phyloP scores from a whole-genome alignment of 2,113 vertebrate species.

The Syrmaticus mikado region DNA sequence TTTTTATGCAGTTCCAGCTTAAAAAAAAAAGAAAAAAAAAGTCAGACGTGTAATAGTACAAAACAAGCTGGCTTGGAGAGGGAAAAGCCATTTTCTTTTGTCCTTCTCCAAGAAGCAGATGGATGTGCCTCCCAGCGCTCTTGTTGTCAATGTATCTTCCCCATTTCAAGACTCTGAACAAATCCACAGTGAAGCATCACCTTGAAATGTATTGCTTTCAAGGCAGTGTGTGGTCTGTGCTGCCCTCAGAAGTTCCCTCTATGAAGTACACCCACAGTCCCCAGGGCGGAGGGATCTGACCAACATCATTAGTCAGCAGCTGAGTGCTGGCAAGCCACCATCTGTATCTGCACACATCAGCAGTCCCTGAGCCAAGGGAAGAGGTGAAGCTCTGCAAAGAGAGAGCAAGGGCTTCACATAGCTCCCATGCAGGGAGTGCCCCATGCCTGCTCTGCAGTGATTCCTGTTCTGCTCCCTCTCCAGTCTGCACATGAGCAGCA shows the following conservation, averaged over 20 bases:
- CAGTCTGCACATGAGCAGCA: background rate
- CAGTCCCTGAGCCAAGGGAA: background rate
- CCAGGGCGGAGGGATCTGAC: background rate
- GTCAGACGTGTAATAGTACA: background rate
- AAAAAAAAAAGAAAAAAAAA: background rate
- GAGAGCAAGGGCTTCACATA: background rate
- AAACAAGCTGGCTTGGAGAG: background rate
- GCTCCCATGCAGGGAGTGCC: background rate
- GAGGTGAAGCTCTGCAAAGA: background rate
- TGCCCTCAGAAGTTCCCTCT: slow-evolving; percentile 54
- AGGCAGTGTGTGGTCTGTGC: slow-evolving; percentile 16
- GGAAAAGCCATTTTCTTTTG: slow-evolving; percentile 27
- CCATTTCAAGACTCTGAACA: background rate
- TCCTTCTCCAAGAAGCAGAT: slow-evolving; percentile 42
- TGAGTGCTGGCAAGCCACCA: background rate
- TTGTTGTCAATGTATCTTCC: background rate
- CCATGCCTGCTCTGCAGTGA: background rate
- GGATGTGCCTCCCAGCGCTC: slow-evolving; percentile 34
- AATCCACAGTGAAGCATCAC: background rate
- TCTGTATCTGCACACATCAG: background rate
- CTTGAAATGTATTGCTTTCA: background rate
- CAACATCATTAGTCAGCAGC: background rate
- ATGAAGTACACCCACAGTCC: slow-evolving; percentile 36
- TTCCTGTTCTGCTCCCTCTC: background rate
- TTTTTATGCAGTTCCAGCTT: background rate